Base-by-base conservation (phyloP, 2,888 invertebrate species). In the Ophion slaviceki region DNA sequence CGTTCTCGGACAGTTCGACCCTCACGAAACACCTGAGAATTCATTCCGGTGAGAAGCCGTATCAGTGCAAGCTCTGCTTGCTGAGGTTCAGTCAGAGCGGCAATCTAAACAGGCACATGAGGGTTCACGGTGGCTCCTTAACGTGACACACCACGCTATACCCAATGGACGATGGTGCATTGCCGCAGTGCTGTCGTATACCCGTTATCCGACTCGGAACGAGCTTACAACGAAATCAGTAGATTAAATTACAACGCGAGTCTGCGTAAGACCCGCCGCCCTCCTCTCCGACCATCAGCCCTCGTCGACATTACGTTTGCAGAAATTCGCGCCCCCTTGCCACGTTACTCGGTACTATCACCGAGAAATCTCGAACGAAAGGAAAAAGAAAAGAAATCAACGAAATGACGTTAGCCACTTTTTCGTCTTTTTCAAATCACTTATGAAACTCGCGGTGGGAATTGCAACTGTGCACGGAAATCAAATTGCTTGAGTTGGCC, bases 1-100 rank as follows among this genome's bases (percentile, higher is more conserved):
- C 99, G 3, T 99, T 99, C 94, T 99, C 99, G 5, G 99, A 99
- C 94, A 99, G 99, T 92, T 99, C 99, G 59, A 99, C 99, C 1
- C 95, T 99, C 80, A 99, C 99, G 77, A 99, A 99, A 94, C 99
- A 99, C 94, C 95, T 99, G 87, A 95, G 99, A 90, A 99, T 99
- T 92, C 95, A 97, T 93, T 96, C 96, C 77, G 98, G 98, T 24
- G 98, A 98, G 94, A 99, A 99, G 94, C 99, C 99, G 0, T 99
- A 99, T 94, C 98, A 99, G 93, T 99, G 99, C 94, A 98, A 98
- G 95, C 95, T 99, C 86, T 99, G 99, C 94, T 95, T 99, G 91
- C 95, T 99, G 89, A 96, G 99, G 94, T 99, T 99, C 94, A 99
- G 99, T 7, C 99, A 99, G 94, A 99, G 99, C 64, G 99, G 99